Evolutionary conservation across 2,113 vertebrate species (phyloP), one percentile per base, ranked within the genome.

Genomic region (Indri indri): DNA sequence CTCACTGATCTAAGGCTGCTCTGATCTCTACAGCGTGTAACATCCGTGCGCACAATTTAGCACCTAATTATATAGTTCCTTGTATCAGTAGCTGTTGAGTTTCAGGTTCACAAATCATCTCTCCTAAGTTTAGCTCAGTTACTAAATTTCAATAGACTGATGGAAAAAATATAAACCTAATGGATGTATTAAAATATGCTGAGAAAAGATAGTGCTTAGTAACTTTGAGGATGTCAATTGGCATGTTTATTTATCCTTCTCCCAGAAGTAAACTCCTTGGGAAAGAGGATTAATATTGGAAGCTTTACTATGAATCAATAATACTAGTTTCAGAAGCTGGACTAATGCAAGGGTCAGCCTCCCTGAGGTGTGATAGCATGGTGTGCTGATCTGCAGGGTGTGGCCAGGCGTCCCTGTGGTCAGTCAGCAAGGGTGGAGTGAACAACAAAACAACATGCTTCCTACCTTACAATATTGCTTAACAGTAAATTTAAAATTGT

Each of bases 371-470:
- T 47, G 61, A 12, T 37, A 0, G 1, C 3, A 27, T 2, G 8
- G 22, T 2, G 3, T 5, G 1, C 27, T 30, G 37, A 68, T 45
- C 8, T 59, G 11, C 3, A 23, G 16, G 4, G 12, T 30, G 23
- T 42, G 17, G 34, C 4, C 12, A 57, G 8, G 1, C 0, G 3
- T 18, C 6, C 5, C 70, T 16, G 2, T 25, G 3, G 0, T 54
- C 13, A 17, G 2, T 65, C 42, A 65, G 30, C 6, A 1, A 59
- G 23, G 5, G 5, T 8, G 12, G 52, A 73, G 27, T 32, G 47
- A 61, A n/a, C 6, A 47, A 22, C 40, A 37, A 25, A 45, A 32
- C 54, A n/a, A 9, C 13, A 59, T 66, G 8, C 13, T 30, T 66
- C 14, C 27, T 2, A 6, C 13, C 9, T 61, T 71, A 16, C 25